Evolutionary conservation across 1,140 invertebrate genomes (phyloP).

Genomic region (Drosophila ogumai): DNA sequence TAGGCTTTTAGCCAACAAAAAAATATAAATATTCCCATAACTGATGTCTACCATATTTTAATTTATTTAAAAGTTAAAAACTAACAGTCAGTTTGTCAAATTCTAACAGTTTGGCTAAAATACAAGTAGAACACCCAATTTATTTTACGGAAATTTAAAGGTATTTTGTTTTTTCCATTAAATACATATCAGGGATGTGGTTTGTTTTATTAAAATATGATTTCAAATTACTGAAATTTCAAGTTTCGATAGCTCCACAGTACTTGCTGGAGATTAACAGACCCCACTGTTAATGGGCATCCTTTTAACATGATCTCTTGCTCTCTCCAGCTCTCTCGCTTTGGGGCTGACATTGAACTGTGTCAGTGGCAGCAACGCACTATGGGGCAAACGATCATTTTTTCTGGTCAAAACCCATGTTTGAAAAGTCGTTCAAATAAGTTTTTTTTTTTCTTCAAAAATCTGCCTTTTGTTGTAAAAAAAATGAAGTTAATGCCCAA

Average conservation of each 20-base stretch:
- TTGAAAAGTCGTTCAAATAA: too few relatives aligned
- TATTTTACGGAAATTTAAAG: too few relatives aligned
- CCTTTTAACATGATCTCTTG: constrained; percentile 49
- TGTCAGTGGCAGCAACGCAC: constrained; percentile 63
- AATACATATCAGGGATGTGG: neutral
- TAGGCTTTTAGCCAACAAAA: too few relatives aligned
- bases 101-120: too few relatives aligned
- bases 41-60: neutral
- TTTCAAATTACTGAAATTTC: neutral
- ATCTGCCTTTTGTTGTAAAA: neutral
- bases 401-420: neutral
- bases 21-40: neutral
- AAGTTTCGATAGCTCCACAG: neutral
- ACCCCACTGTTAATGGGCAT: constrained; percentile 37
- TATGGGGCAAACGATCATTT: neutral
- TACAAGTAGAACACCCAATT: too few relatives aligned
- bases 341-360: constrained; percentile 66
- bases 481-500: neutral
- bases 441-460: neutral
- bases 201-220: neutral
- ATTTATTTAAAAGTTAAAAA: neutral
- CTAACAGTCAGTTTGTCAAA: neutral
- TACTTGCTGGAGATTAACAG: constrained; percentile 17
- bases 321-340: constrained; percentile 13
- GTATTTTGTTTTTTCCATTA: too few relatives aligned